Conservation (phyloP, 1,140 invertebrate species). For the Macrostomum lignano region DNA sequence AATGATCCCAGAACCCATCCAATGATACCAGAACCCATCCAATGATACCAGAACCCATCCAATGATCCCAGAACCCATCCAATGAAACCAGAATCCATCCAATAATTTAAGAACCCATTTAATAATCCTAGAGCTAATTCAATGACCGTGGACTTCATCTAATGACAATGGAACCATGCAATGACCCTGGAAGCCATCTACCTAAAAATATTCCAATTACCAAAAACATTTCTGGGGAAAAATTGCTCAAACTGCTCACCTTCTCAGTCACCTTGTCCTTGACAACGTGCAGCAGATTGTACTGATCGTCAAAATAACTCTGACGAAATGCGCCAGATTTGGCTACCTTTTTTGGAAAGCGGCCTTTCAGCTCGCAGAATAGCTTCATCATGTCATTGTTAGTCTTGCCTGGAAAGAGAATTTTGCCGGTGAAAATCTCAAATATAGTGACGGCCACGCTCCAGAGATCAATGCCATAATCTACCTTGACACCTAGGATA, state of each 20-base stretch:
- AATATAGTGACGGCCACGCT: constrained; percentile 89
- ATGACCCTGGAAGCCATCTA: no score
- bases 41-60: no score
- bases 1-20: no score
- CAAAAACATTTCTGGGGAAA: no score
- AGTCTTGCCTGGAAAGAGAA: constrained; percentile 84
- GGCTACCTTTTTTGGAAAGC: constrained; percentile 83
- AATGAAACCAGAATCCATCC: no score
- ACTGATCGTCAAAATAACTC: constrained; percentile 79
- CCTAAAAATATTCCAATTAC: no score
- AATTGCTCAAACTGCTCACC: constrained; percentile 36
- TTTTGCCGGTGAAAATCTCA: constrained; percentile 92
- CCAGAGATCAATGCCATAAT: constrained; percentile 93
- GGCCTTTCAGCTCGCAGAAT: constrained; percentile 95
- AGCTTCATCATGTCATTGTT: constrained; percentile 98
- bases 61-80: no score
- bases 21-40: no score
- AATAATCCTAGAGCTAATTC: no score
- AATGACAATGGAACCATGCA: no score
- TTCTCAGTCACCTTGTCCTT: constrained; percentile 89
- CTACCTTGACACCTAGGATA: constrained; percentile 79
- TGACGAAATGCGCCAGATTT: constrained; percentile 73
- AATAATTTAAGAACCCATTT: no score
- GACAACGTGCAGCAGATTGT: constrained; percentile 85
- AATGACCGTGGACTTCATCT: no score